Base-by-base conservation (phyloP, 2,888 invertebrate species). In the Cantharis lateralis region DNA sequence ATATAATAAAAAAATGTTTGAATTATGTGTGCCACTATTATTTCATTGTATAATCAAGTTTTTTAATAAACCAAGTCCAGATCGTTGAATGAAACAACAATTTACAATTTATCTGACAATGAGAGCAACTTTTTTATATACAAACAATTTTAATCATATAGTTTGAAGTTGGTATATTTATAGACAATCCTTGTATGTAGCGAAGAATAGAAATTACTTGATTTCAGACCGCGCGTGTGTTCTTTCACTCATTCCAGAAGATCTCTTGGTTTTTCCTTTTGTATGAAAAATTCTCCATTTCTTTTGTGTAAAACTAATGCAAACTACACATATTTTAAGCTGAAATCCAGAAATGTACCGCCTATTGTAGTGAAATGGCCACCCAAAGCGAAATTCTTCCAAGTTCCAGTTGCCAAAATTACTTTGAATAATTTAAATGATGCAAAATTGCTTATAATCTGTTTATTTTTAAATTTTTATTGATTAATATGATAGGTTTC, bases 111-210 rank as follows among this genome's bases (percentile, higher is more conserved):
- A 82, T 82, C 80, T 79, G 82, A 77, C 48, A 48, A 77, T 82
- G 82, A 83, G 81, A 82, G 80, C 82, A 66, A 66, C 83, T 83
- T 83, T 83, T 84, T 84, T 81, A 78, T 76, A 13, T 76, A 13
- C 73, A 61, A 81, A 82, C 84, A 82, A 82, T 82, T 83, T 83
- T 82, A 82, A 83, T 84, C 83, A 83, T 84, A 83, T 83, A 81
- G 81, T 82, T 83, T 82, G 82, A 83, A 82, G 77, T 80, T 82
- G 79, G 80, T 76, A 81, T 84, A 84, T 84, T 84, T 84, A 84
- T 84, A 78, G 81, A 79, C 77, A 74, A 80, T 78, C 78, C 78
- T 81, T 70, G 80, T 64, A 74, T 77, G 78, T 77, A 77, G 82
- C 76, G 69, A 74, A 26, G 84, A 83, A 84, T 84, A 83, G 84